Evolutionary conservation across 1,140 invertebrate species (phyloP).

Genomic region (Aphidius gifuensis): DNA sequence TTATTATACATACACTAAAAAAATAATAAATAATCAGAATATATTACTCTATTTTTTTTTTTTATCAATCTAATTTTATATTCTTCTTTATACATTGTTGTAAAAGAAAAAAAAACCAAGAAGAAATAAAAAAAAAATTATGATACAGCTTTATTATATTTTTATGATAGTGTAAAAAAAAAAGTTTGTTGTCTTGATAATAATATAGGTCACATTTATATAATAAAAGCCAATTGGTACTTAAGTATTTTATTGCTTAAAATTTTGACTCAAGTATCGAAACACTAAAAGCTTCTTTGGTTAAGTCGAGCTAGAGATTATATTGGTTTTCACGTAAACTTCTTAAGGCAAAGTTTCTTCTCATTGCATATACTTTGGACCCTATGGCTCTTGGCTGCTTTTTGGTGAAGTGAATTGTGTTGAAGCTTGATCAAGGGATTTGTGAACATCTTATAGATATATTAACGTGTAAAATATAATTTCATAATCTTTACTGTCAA

Average conservation of each 20-base stretch:
- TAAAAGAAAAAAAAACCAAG: no score
- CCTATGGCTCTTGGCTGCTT: background rate
- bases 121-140: no score
- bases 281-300: slow-evolving; percentile 12
- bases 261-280: slow-evolving; percentile 5
- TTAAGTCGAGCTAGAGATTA: slow-evolving; percentile 9
- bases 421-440: slow-evolving; percentile 12
- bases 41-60: background rate
- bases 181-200: background rate
- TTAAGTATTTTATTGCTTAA: no score
- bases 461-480: no score
- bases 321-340: slow-evolving; percentile 25
- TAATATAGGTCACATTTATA: background rate
- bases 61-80: no score
- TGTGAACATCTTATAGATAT: slow-evolving; percentile 4
- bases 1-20: background rate
- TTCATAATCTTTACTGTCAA: background rate
- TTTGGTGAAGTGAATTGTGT: slow-evolving; percentile 16
- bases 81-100: no score
- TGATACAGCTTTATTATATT: no score
- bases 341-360: slow-evolving; percentile 19
- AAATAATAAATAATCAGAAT: background rate
- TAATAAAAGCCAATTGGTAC: background rate
- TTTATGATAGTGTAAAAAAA: no score
- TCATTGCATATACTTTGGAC: background rate